A percentile compares a stretch with the other conserved stretches of the same genome.
phyloP scores from a whole-genome alignment of 2,888 invertebrate genomes.

The Altica lythri region DNA sequence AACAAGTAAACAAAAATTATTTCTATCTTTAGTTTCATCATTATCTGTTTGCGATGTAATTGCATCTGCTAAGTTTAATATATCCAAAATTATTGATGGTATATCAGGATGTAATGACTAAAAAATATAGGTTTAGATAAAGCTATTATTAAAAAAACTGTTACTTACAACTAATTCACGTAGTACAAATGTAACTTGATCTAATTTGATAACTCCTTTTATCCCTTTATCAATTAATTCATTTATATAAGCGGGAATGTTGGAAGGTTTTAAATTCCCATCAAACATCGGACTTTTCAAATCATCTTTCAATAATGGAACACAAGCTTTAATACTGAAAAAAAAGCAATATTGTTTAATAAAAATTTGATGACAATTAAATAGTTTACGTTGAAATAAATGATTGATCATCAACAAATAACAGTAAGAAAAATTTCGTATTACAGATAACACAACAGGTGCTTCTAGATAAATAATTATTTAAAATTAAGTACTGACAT shows the following conservation, averaged over 20 bases:
- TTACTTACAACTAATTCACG: slow-evolving; percentile 76
- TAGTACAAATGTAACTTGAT: slow-evolving; percentile 72
- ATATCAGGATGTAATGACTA: slow-evolving; percentile 79
- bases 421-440: not conserved
- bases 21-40: slow-evolving; percentile 67
- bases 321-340: slow-evolving; percentile 69
- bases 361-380: not conserved
- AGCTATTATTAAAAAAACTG: slow-evolving; percentile 15
- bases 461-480: not conserved
- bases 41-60: slow-evolving; percentile 73
- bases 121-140: slow-evolving; percentile 44
- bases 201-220: slow-evolving; percentile 76
- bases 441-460: not conserved
- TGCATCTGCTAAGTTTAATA: slow-evolving; percentile 82
- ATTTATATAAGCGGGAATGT: slow-evolving; percentile 76
- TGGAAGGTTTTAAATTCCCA: slow-evolving; percentile 66
- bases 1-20: slow-evolving; percentile 76
- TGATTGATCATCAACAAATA: not conserved
- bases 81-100: slow-evolving; percentile 82
- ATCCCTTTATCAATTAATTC: slow-evolving; percentile 80
- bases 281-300: slow-evolving; percentile 67
- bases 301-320: slow-evolving; percentile 68
- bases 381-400: not conserved
- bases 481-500: not conserved
- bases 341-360: slow-evolving; percentile 23